Evolutionary conservation across 2,797 vertebrate species (phyloP).

Genomic region (Chrysocyon brachyurus): DNA sequence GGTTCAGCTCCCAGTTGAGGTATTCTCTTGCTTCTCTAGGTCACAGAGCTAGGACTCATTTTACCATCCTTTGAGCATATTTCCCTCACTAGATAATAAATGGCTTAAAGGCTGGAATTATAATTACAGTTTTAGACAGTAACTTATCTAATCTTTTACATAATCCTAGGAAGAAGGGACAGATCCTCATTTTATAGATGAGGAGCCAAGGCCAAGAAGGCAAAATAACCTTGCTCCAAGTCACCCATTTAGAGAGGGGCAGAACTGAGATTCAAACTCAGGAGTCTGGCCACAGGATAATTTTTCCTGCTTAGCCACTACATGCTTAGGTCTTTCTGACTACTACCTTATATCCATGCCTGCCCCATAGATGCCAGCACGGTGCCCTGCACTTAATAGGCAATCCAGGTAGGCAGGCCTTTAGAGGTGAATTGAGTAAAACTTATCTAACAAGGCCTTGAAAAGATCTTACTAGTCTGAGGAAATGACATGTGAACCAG

Average conservation of each 20-base stretch:
- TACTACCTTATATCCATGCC: background rate
- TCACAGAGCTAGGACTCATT: background rate
- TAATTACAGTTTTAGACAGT: background rate
- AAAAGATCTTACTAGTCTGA: conserved; percentile 70
- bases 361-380: background rate
- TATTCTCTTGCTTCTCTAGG: background rate
- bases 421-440: conserved; percentile 40
- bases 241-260: background rate
- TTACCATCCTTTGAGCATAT: background rate
- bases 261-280: background rate
- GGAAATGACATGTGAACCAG: conserved; percentile 68
- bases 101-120: background rate
- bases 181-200: background rate
- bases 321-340: background rate
- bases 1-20: background rate
- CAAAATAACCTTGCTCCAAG: background rate
- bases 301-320: background rate
- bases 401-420: background rate
- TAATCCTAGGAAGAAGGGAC: background rate
- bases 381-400: background rate
- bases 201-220: background rate
- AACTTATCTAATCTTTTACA: background rate
- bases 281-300: too few relatives aligned
- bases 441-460: conserved; percentile 34
- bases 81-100: background rate